Percentiles rank a stretch among this genome's conserved stretches.
phyloP scores from a whole-genome alignment of 2,113 vertebrate genomes.

The Cyanocitta stelleri region DNA sequence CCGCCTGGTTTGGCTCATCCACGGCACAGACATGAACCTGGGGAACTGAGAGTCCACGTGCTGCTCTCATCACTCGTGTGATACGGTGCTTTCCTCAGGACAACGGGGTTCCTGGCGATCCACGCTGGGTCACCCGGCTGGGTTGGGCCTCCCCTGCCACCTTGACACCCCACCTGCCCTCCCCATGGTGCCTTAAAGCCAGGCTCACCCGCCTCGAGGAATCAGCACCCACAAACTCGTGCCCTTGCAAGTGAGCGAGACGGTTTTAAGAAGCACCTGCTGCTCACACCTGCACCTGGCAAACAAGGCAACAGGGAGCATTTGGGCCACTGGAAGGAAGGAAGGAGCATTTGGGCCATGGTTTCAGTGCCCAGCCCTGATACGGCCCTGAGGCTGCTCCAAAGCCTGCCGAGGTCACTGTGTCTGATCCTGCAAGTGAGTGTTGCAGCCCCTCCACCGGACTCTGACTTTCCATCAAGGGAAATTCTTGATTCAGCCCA shows the following conservation, averaged over 20 bases:
- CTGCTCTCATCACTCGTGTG: not conserved
- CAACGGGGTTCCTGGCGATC: not conserved
- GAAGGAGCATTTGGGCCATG: not conserved
- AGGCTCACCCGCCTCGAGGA: not conserved
- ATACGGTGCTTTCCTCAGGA: not conserved
- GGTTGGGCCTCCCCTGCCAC: not conserved
- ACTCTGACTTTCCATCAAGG: not conserved
- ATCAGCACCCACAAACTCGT: not conserved
- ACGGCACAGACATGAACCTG: not conserved
- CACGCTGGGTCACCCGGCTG: not conserved
- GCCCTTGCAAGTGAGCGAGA: not conserved
- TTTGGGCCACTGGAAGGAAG: not conserved
- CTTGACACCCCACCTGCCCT: not conserved
- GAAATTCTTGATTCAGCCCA: not conserved
- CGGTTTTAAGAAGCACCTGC: rapidly evolving
- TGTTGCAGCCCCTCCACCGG: not conserved
- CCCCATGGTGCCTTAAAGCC: slow-evolving; percentile 21
- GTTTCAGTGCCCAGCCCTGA: not conserved
- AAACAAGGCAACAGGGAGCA: not conserved
- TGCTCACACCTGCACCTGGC: not conserved
- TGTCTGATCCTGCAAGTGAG: not conserved
- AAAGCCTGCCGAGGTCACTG: not conserved
- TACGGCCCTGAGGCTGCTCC: not conserved
- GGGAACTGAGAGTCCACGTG: not conserved
- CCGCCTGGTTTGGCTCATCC: slow-evolving; percentile 54